These are phyloP conservation scores for Hermodice carunculata DNA, from an alignment of 2,888 invertebrate genomes.

Conservation along the genomic window DNA sequence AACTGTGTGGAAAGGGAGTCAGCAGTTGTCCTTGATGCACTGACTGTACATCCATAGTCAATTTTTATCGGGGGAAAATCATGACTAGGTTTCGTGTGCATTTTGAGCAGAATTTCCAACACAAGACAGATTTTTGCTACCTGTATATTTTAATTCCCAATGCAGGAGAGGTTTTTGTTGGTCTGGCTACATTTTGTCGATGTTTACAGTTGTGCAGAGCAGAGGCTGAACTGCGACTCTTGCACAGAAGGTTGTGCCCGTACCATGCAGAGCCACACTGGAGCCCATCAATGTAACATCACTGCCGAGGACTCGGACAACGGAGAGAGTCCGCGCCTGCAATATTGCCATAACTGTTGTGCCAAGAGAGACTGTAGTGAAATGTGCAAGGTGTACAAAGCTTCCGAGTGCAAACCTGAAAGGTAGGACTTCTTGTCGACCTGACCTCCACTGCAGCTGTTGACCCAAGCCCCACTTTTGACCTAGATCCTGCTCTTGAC, in stretches of 20 bases:
- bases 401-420: conserved; percentile 52
- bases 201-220: conserved; percentile 40
- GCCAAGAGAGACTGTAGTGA: conserved; percentile 55
- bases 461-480: not conserved
- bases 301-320: conserved; percentile 57
- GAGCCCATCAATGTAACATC: conserved; percentile 52
- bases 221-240: conserved; percentile 38
- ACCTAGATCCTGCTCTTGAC: no score
- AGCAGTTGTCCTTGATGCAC: no score
- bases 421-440: no score
- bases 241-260: conserved; percentile 38
- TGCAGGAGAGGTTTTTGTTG: no score
- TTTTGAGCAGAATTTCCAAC: no score
- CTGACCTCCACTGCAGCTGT: not conserved
- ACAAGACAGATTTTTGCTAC: no score
- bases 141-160: no score
- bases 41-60: no score
- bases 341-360: conserved; percentile 61
- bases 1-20: no score
- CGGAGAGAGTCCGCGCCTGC: conserved; percentile 62
- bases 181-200: no score
- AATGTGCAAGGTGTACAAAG: conserved; percentile 58
- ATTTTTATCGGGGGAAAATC: no score
- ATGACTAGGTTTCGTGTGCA: no score
- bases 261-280: conserved; percentile 38